Conservation (phyloP, 2,888 invertebrate genomes). For the Eupithecia abbreviata region DNA sequence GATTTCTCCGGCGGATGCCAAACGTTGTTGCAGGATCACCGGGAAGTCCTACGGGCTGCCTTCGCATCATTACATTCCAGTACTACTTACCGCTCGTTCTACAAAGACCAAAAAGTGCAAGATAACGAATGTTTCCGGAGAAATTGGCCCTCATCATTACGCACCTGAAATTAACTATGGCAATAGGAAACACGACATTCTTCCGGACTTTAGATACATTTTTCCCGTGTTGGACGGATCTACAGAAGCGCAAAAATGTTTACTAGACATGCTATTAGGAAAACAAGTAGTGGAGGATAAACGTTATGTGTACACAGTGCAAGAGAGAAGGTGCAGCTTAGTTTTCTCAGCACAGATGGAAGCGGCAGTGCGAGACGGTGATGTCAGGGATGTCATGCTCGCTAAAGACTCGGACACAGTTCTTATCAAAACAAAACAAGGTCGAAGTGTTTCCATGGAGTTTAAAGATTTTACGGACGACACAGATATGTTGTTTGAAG, state of each 20-base stretch:
- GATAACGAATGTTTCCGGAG: constrained; percentile 86
- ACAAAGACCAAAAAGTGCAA: constrained; percentile 82
- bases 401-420: constrained; percentile 90
- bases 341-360: constrained; percentile 90
- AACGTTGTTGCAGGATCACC: constrained; percentile 90
- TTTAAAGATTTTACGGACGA: constrained; percentile 84
- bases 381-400: constrained; percentile 89
- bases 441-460: constrained; percentile 89
- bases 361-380: constrained; percentile 90
- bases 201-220: constrained; percentile 89
- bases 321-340: constrained; percentile 89
- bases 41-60: constrained; percentile 90
- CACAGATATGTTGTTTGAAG: constrained; percentile 87
- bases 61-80: constrained; percentile 91
- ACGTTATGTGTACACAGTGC: constrained; percentile 89
- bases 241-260: constrained; percentile 85
- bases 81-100: constrained; percentile 83
- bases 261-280: constrained; percentile 85
- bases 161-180: constrained; percentile 85
- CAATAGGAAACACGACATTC: constrained; percentile 86
- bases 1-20: constrained; percentile 92
- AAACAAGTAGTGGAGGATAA: constrained; percentile 84
- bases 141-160: constrained; percentile 85
- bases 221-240: constrained; percentile 88
- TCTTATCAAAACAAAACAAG: constrained; percentile 88